These are phyloP conservation scores for Eunapius fragilis DNA, from an alignment of 37 sponge, comb jelly and placozoan genomes.

Conservation along the genomic window DNA sequence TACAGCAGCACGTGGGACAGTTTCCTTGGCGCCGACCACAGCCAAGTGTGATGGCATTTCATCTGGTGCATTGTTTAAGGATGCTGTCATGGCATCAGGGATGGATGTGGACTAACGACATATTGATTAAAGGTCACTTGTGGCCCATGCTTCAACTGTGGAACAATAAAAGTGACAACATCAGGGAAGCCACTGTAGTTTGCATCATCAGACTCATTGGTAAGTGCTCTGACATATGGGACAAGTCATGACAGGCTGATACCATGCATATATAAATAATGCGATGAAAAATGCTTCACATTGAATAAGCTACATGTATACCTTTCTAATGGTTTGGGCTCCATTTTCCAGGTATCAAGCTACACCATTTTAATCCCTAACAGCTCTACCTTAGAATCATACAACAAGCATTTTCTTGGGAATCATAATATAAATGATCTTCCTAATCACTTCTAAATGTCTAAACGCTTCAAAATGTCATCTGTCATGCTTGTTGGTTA, in stretches of 20 bases:
- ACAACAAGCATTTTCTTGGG: too few species aligned
- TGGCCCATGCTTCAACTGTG: slow-evolving; percentile 68
- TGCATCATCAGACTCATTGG: slow-evolving; percentile 53
- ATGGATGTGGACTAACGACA: slow-evolving; percentile 67
- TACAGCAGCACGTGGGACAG: slow-evolving; percentile 3
- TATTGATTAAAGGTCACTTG: slow-evolving; percentile 39
- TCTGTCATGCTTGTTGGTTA: too few species aligned
- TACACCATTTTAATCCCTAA: too few species aligned
- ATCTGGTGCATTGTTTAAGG: slow-evolving; percentile 38
- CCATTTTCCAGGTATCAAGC: too few species aligned
- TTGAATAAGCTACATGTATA: too few species aligned
- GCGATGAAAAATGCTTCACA: too few species aligned
- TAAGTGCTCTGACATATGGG: slow-evolving; percentile 7
- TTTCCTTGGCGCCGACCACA: slow-evolving; percentile 35
- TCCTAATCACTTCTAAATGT: too few species aligned
- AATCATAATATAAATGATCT: too few species aligned
- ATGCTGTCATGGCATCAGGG: slow-evolving; percentile 34
- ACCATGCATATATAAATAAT: too few species aligned
- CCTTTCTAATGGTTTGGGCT: too few species aligned
- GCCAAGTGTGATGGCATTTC: slow-evolving; percentile 38
- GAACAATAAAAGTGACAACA: slow-evolving; percentile 28
- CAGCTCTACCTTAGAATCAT: too few species aligned
- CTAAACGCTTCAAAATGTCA: too few species aligned
- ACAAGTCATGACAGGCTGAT: neutral
- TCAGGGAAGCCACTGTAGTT: slow-evolving; percentile 53